Percentiles rank a stretch among this genome's conserved stretches.
Conservation (phyloP, 2,113 vertebrate species). For the Malurus alboscapulatus region DNA sequence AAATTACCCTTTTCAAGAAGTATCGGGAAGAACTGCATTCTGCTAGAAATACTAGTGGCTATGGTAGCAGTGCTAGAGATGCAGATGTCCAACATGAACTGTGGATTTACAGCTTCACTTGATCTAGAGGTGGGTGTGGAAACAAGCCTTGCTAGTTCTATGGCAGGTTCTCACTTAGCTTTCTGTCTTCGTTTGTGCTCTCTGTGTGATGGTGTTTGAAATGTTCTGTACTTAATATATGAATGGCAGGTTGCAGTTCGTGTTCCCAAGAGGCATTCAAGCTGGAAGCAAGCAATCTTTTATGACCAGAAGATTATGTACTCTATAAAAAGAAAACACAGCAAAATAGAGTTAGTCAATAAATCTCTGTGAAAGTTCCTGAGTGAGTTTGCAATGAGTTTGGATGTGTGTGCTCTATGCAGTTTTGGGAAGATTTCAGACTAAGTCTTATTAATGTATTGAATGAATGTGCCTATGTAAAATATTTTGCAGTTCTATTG, state of each 20-base stretch:
- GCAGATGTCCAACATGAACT: neutral
- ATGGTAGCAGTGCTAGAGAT: neutral
- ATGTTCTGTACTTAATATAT: constrained; percentile 7
- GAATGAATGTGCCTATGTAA: neutral
- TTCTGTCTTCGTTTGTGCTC: neutral
- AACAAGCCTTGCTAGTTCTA: neutral
- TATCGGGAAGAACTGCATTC: neutral
- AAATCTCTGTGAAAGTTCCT: neutral
- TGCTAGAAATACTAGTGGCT: neutral
- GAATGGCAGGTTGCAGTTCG: neutral
- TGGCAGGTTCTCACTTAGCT: neutral
- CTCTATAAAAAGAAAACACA: neutral
- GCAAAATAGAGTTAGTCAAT: neutral
- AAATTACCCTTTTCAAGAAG: neutral
- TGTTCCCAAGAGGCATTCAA: neutral
- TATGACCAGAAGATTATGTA: neutral
- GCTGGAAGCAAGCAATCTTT: neutral
- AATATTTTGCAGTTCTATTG: neutral
- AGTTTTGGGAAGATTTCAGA: neutral
- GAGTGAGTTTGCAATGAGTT: neutral
- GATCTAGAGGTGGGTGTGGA: neutral
- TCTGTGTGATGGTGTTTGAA: neutral
- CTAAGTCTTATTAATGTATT: neutral
- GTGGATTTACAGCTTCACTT: neutral
- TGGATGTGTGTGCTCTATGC: neutral